These are phyloP conservation scores for Trachelipus rathkii DNA, from an alignment of 1,140 invertebrate genomes.

Conservation along the genomic window DNA sequence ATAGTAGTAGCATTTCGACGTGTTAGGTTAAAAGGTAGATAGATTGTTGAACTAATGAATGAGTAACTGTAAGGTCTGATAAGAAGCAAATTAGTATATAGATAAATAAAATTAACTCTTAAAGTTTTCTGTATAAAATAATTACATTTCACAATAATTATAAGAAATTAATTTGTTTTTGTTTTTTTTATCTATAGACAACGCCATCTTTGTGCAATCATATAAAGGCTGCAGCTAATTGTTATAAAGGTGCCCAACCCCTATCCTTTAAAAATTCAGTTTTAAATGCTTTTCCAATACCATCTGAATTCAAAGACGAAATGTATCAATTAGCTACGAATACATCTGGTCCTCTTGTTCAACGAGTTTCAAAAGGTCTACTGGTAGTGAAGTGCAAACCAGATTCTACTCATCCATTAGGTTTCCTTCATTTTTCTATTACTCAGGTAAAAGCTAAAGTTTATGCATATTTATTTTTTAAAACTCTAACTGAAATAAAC, in stretches of 20 bases:
- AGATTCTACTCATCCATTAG: slow-evolving; percentile 65
- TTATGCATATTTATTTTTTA: slow-evolving; percentile 52
- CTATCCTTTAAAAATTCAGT: slow-evolving; percentile 63
- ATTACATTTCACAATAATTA: too few species aligned
- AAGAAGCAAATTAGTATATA: too few species aligned
- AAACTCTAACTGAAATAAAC: background rate
- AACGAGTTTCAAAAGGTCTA: slow-evolving; percentile 69
- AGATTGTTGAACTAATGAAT: too few species aligned
- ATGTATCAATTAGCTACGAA: slow-evolving; percentile 63
- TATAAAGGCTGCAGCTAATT: slow-evolving; percentile 64
- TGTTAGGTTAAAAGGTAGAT: too few species aligned
- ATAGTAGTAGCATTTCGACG: too few species aligned
- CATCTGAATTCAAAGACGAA: slow-evolving; percentile 63
- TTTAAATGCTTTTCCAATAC: slow-evolving; percentile 62
- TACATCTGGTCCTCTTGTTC: slow-evolving; percentile 65
- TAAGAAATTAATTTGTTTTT: too few species aligned
- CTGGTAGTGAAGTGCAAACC: slow-evolving; percentile 73
- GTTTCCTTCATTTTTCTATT: slow-evolving; percentile 61
- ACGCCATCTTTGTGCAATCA: slow-evolving; percentile 58
- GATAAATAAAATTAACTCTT: too few species aligned
- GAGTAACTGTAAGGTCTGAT: too few species aligned
- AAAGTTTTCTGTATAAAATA: too few species aligned
- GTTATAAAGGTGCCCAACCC: slow-evolving; percentile 61
- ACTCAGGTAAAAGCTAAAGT: slow-evolving; percentile 46
- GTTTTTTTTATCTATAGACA: background rate